Percentiles rank a stretch among this genome's conserved stretches.
These are phyloP conservation scores for Mohoua ochrocephala DNA, from an alignment of 2,113 vertebrate species.

Conservation along the genomic window DNA sequence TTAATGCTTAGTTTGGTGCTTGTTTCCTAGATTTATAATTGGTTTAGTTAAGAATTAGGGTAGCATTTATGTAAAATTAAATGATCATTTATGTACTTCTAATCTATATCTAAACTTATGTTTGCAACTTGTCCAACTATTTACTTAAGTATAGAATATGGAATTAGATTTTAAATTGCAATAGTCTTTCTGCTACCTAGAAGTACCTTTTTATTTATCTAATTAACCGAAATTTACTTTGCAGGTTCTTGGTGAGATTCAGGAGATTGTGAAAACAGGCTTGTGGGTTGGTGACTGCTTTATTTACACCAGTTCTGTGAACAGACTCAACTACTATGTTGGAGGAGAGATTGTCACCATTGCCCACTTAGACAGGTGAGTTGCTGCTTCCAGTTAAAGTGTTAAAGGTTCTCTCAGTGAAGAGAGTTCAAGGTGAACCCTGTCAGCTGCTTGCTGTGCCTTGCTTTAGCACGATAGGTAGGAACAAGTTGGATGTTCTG, in stretches of 20 bases:
- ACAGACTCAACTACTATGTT: constrained; percentile 97
- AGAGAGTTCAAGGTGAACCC: neutral
- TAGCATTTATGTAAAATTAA: neutral
- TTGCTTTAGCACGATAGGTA: neutral
- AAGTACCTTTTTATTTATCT: neutral
- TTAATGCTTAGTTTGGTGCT: neutral
- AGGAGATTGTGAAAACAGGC: constrained; percentile 97
- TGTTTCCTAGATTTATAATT: neutral
- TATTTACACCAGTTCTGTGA: constrained; percentile 99
- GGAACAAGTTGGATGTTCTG: neutral
- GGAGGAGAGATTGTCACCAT: constrained; percentile 99
- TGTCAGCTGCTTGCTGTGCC: neutral
- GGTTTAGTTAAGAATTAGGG: neutral
- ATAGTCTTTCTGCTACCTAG: neutral
- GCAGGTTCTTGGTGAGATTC: constrained; percentile 97
- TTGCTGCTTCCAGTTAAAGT: neutral
- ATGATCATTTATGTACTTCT: neutral
- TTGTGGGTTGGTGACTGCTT: constrained; percentile 99
- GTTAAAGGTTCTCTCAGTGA: neutral
- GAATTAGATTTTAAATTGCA: neutral
- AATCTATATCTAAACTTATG: neutral
- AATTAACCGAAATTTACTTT: neutral
- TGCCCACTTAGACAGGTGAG: constrained; percentile 94
- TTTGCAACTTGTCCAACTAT: neutral
- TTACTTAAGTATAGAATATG: neutral